Evolutionary conservation across 2,797 vertebrate genomes (phyloP).

Genomic region (Lutjanus argentimaculatus): DNA sequence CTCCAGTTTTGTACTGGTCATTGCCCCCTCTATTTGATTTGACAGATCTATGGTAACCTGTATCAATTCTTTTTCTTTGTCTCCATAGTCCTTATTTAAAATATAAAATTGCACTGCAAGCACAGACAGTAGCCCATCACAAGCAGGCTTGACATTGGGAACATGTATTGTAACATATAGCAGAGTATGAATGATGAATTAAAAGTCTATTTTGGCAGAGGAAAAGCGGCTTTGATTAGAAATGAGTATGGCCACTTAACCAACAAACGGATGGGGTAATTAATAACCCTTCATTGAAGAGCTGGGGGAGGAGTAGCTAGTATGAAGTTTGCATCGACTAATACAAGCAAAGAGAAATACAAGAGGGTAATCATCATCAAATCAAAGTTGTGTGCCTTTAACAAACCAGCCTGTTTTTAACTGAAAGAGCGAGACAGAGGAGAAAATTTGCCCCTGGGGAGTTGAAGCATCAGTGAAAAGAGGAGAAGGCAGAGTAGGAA

Average conservation of each 20-base stretch:
- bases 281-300: slow-evolving; percentile 53
- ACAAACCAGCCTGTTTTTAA: slow-evolving; percentile 15
- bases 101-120: background rate
- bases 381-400: slow-evolving; percentile 53
- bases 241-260: slow-evolving; percentile 49
- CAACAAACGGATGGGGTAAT: slow-evolving; percentile 52
- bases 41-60: background rate
- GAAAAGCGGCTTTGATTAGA: slow-evolving; percentile 52
- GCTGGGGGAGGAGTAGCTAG: slow-evolving; percentile 16
- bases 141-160: background rate
- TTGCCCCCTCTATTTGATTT: background rate
- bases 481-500: slow-evolving; percentile 51
- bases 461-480: slow-evolving; percentile 57
- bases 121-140: background rate
- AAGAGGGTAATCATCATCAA: slow-evolving; percentile 35
- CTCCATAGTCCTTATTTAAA: background rate
- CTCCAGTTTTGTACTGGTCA: too few species aligned
- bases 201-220: slow-evolving; percentile 11
- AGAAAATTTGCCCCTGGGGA: slow-evolving; percentile 57
- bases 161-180: slow-evolving; percentile 11
- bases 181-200: slow-evolving; percentile 1
- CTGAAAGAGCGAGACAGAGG: slow-evolving; percentile 50
- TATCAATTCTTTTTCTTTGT: background rate
- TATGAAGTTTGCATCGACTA: slow-evolving; percentile 41
- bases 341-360: slow-evolving; percentile 18